Conservation (phyloP, 2,797 vertebrate species). For the Macroramphosus scolopax region DNA sequence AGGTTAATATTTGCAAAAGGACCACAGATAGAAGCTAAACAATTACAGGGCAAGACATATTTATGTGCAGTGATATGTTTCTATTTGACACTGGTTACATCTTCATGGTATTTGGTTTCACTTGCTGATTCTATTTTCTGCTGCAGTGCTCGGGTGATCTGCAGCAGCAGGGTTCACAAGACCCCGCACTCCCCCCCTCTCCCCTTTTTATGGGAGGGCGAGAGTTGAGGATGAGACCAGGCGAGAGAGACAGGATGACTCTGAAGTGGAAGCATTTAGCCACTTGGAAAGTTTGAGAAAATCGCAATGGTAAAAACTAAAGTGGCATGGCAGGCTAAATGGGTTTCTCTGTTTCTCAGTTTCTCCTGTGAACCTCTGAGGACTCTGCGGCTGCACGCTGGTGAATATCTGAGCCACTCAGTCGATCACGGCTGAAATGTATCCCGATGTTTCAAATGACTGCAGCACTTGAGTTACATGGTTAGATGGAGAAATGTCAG, state of each 20-base stretch:
- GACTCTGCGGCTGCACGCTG: conserved; percentile 52
- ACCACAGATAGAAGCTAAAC: conserved; percentile 14
- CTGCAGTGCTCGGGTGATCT: conserved; percentile 41
- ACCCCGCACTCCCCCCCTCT: conserved; percentile 21
- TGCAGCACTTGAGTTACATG: conserved; percentile 55
- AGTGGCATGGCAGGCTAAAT: conserved; percentile 58
- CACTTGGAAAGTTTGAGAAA: conserved; percentile 55
- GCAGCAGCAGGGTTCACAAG: conserved; percentile 33
- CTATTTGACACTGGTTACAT: conserved; percentile 16
- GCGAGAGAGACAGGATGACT: conserved; percentile 28
- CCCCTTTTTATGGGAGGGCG: background rate
- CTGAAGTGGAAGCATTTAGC: conserved; percentile 68
- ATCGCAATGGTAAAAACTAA: conserved; percentile 58
- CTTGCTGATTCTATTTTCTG: conserved; percentile 44
- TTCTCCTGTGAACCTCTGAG: conserved; percentile 65
- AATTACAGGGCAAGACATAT: conserved; percentile 10
- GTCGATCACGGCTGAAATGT: conserved; percentile 65
- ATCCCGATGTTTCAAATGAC: conserved; percentile 66
- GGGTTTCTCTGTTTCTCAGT: conserved; percentile 66
- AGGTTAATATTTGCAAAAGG: background rate
- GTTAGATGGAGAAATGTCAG: conserved; percentile 59
- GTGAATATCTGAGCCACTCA: conserved; percentile 65
- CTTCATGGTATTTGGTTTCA: conserved; percentile 31
- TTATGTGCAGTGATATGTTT: conserved; percentile 8
- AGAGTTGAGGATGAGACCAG: background rate